phyloP scores from a whole-genome alignment of 2,888 invertebrate species.

The Syrista parreyssii region DNA sequence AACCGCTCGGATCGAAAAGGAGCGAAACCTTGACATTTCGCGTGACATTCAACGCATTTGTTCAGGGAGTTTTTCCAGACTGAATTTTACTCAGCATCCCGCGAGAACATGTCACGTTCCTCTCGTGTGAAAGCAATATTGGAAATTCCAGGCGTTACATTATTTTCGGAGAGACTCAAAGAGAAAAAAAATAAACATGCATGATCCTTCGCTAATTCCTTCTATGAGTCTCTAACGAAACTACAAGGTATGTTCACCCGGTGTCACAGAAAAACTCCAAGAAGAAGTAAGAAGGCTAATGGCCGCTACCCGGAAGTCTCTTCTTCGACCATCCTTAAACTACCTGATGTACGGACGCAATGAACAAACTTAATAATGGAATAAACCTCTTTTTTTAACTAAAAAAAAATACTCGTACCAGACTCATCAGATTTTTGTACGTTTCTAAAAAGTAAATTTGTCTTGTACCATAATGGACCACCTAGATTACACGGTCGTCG shows the following conservation, averaged over 20 bases:
- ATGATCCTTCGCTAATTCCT: neutral
- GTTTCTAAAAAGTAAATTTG: neutral
- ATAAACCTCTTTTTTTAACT: neutral
- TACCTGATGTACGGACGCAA: neutral
- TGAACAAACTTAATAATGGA: neutral
- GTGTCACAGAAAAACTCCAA: neutral
- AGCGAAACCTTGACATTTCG: constrained; percentile 1
- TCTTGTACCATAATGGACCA: neutral
- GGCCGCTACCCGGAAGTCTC: neutral
- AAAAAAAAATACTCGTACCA: neutral
- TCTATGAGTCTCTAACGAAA: neutral
- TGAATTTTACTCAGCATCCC: neutral
- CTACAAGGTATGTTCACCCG: neutral
- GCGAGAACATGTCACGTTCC: neutral
- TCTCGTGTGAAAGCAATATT: neutral
- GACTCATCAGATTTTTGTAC: neutral
- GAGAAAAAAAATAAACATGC: neutral
- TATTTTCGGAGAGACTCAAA: neutral
- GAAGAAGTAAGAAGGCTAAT: neutral
- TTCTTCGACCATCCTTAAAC: neutral
- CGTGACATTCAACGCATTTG: neutral
- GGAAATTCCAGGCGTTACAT: neutral
- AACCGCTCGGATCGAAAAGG: neutral
- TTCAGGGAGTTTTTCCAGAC: neutral
- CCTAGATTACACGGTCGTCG: neutral